Percentiles rank a stretch among this genome's conserved stretches.
phyloP scores from a whole-genome alignment of 2,113 vertebrate genomes.

The Eptesicus fuscus region DNA sequence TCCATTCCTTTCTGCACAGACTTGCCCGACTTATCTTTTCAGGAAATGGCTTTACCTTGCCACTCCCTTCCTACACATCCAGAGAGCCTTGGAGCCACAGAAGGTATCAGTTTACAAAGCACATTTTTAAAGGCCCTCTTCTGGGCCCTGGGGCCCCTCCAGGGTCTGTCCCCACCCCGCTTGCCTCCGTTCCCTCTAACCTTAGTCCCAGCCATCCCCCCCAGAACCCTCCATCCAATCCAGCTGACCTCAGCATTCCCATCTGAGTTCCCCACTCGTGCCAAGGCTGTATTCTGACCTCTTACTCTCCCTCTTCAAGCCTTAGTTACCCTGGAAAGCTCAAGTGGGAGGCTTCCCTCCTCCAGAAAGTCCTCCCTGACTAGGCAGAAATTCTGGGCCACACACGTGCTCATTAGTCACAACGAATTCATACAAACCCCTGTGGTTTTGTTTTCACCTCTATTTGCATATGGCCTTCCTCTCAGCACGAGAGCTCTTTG shows the following conservation, averaged over 20 bases:
- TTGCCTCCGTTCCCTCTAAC: rapidly evolving
- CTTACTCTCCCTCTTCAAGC: not conserved
- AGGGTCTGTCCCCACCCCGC: not conserved
- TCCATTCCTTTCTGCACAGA: not conserved
- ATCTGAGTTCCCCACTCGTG: not conserved
- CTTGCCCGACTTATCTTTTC: not conserved
- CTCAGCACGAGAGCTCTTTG: not conserved
- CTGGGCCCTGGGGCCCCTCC: not conserved
- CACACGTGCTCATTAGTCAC: conserved; percentile 2
- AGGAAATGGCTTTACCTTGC: not conserved
- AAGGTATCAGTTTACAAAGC: not conserved
- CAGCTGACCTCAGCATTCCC: not conserved
- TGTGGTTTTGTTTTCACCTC: not conserved
- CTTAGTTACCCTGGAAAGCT: not conserved
- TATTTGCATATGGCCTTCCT: not conserved
- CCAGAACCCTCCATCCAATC: not conserved
- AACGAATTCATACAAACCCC: not conserved
- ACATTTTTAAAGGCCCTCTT: not conserved
- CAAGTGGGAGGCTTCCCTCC: not conserved
- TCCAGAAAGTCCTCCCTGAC: not conserved
- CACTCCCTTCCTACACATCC: not conserved
- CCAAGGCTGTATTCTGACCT: not conserved
- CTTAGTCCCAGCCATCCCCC: not conserved
- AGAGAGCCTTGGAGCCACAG: not conserved
- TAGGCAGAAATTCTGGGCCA: not conserved